Conservation (phyloP, 1,140 invertebrate genomes). For the Daktulosphaira vitifoliae region DNA sequence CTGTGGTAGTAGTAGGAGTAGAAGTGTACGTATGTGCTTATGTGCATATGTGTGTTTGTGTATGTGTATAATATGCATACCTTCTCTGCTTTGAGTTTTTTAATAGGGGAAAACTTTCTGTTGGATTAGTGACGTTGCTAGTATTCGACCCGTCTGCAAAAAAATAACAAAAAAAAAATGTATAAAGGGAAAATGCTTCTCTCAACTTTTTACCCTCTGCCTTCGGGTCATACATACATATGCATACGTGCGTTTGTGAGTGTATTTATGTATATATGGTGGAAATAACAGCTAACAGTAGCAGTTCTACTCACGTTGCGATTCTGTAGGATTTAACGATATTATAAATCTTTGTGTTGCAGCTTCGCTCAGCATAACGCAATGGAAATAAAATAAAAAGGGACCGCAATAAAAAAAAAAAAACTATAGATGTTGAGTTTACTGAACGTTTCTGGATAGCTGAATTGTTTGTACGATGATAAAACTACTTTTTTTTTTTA, state of each 20-base stretch:
- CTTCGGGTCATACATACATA: background rate
- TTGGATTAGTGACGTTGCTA: constrained; percentile 32
- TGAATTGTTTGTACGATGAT: too few species aligned
- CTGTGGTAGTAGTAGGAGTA: too few species aligned
- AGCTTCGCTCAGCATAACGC: background rate
- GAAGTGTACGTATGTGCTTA: background rate
- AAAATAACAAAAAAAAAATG: constrained; percentile 10
- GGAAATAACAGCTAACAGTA: too few species aligned
- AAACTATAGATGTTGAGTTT: too few species aligned
- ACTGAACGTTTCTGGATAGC: background rate
- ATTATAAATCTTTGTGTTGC: constrained; percentile 26
- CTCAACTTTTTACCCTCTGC: constrained; percentile 26
- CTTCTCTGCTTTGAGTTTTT: constrained; percentile 22
- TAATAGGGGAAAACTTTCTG: constrained; percentile 31
- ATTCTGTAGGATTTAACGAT: constrained; percentile 20
- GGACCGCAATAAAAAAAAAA: constrained; percentile 17
- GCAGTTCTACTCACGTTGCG: background rate
- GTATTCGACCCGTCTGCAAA: constrained; percentile 29
- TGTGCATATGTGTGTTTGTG: background rate
- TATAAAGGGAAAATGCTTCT: constrained; percentile 30
- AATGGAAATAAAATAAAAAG: background rate
- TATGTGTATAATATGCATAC: background rate
- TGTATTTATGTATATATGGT: too few species aligned
- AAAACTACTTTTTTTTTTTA: too few species aligned
- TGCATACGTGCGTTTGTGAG: too few species aligned